Evolutionary conservation across 1,140 invertebrate species (phyloP).

Genomic region (Nixonia krombeini): DNA sequence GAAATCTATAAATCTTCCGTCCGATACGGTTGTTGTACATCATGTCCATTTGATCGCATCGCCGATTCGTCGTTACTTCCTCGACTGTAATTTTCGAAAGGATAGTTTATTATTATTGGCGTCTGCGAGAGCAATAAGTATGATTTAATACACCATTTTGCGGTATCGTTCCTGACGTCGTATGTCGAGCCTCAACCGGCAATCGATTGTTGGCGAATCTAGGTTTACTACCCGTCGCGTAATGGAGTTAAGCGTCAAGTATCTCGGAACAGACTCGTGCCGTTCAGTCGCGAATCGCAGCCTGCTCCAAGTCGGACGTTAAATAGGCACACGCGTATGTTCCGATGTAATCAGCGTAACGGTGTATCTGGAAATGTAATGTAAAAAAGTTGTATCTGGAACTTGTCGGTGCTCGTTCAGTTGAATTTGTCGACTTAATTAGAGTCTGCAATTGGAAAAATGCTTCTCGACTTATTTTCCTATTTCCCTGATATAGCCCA

Average conservation of each 20-base stretch:
- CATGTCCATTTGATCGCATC: no score
- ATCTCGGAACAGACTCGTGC: conserved; percentile 7
- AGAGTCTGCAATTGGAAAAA: no score
- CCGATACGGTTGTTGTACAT: no score
- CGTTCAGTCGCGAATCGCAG: conserved; percentile 23
- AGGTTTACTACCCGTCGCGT: conserved; percentile 36
- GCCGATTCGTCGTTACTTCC: neutral
- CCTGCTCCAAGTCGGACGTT: conserved; percentile 1
- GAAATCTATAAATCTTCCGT: no score
- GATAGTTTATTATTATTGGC: neutral
- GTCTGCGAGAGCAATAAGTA: conserved; percentile 6
- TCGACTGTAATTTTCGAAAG: neutral
- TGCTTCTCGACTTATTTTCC: no score
- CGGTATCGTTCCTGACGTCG: conserved; percentile 17
- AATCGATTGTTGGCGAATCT: conserved; percentile 35
- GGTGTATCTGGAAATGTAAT: no score
- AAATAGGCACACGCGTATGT: no score
- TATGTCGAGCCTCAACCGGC: conserved; percentile 19
- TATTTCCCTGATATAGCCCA: no score
- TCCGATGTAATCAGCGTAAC: no score
- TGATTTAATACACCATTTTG: conserved; percentile 34
- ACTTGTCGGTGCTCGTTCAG: no score
- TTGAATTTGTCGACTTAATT: no score
- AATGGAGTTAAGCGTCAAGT: conserved; percentile 33
- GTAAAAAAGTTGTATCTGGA: no score